Evolutionary conservation across 2,113 vertebrate genomes (phyloP), one percentile per base, ranked within the genome.

Genomic region (Sula dactylatra): DNA sequence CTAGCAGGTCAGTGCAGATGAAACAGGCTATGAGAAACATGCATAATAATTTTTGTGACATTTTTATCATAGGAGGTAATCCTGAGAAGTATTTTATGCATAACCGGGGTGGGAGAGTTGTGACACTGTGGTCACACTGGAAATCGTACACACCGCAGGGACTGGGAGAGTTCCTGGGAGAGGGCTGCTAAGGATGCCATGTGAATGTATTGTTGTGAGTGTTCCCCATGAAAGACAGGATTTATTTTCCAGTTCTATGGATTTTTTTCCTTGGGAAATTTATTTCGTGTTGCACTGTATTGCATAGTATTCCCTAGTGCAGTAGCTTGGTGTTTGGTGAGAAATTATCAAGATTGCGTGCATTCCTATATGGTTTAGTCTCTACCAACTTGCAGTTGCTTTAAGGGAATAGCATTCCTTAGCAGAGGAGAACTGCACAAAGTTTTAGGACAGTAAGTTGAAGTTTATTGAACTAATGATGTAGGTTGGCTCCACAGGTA

Each of bases 51-150:
- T 73, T 72, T 7, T 56, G 12, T 24, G 13, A 2, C 29, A 14
- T 17, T 2, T 74, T 76, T 47, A 36, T 52, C 13, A 12, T 2
- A 54, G 24, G 8, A 54, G 47, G 47, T 56, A 21, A 82, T 27
- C 56, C 42, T 49, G 42, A 59, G 71, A 19, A 77, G 11, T 42
- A 24, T 50, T 59, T 7, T 19, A 31, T 61, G 36, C 25, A 7
- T 8, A 49, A 45, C 20, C 13, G 6, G 40, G 71, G 9, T 59
- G 56, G n/a, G 8, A 70, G 49, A 65, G 27, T n/a, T 0, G 0
- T 73, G 29, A 54, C 5, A 3, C 77, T 73, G 40, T 32, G 65
- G 7, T 38, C 13, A 19, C 1, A 0, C 1, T 10, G 50, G 29
- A 52, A 52, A 20, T 29, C n/a, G 26, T 38, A 12, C 49, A 8